phyloP scores from a whole-genome alignment of 2,797 vertebrate species.

The Saxicola maurus region DNA sequence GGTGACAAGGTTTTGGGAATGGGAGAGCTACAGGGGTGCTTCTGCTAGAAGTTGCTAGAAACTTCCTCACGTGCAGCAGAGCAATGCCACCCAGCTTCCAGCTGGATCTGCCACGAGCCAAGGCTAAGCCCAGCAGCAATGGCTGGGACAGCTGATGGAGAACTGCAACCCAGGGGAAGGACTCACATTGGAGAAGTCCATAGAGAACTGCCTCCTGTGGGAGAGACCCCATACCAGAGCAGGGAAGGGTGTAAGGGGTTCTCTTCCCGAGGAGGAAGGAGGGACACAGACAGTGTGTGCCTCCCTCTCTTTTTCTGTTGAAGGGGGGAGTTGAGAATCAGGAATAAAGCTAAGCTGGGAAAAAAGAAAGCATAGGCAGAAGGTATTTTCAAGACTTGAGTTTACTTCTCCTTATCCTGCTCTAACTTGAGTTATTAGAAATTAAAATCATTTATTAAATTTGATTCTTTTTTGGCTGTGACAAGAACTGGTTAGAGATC shows the following conservation, averaged over 20 bases:
- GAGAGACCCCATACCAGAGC: background rate
- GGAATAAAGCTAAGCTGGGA: background rate
- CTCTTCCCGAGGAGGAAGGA: background rate
- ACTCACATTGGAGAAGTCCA: accelerated
- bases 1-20: background rate
- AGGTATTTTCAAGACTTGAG: background rate
- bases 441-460: background rate
- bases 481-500: background rate
- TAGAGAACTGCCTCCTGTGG: background rate
- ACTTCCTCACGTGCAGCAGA: background rate
- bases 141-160: background rate
- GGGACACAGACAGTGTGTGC: accelerated
- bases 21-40: accelerated
- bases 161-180: accelerated
- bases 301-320: background rate
- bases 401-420: background rate
- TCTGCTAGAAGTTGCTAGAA: background rate
- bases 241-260: background rate
- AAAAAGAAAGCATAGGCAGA: background rate
- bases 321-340: background rate
- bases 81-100: background rate
- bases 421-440: background rate
- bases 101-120: background rate
- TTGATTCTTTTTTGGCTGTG: background rate
- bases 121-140: background rate